Conservation (phyloP, 2,797 vertebrate species). For the Hemibagrus guttatus region DNA sequence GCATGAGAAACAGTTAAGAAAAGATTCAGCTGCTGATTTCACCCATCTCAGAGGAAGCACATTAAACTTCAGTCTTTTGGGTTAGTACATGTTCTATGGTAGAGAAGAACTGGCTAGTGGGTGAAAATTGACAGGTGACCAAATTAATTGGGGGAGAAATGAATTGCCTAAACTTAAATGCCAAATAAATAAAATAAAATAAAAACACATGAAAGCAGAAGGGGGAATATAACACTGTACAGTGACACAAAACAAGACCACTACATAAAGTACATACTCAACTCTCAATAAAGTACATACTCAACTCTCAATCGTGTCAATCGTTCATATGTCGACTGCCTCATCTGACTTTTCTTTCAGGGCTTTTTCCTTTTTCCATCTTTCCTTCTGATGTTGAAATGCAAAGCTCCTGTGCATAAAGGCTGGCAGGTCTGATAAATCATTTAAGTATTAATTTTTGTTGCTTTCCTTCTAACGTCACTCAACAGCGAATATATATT, state of each 20-base stretch:
- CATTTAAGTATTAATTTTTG: not conserved
- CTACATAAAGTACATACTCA: not conserved
- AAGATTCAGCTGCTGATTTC: not conserved
- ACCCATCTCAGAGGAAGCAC: not conserved
- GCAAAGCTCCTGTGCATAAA: not conserved
- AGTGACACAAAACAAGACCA: not conserved
- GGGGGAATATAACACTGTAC: not conserved
- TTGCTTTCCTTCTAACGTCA: not conserved
- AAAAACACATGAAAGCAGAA: not conserved
- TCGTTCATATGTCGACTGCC: too few relatives aligned
- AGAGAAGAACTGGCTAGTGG: not conserved
- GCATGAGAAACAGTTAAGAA: not conserved
- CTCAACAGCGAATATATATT: not conserved
- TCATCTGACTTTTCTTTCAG: not conserved
- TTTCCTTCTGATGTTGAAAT: not conserved
- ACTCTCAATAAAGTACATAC: not conserved
- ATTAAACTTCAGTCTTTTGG: not conserved
- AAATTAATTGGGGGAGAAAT: not conserved
- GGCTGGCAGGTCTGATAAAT: not conserved
- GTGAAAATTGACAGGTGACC: not conserved
- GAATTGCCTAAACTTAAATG: not conserved
- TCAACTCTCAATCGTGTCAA: not conserved
- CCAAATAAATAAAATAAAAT: not conserved
- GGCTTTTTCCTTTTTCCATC: not conserved
- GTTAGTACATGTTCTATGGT: not conserved